phyloP scores from a whole-genome alignment of 2,888 invertebrate species.

The Seira musarum region DNA sequence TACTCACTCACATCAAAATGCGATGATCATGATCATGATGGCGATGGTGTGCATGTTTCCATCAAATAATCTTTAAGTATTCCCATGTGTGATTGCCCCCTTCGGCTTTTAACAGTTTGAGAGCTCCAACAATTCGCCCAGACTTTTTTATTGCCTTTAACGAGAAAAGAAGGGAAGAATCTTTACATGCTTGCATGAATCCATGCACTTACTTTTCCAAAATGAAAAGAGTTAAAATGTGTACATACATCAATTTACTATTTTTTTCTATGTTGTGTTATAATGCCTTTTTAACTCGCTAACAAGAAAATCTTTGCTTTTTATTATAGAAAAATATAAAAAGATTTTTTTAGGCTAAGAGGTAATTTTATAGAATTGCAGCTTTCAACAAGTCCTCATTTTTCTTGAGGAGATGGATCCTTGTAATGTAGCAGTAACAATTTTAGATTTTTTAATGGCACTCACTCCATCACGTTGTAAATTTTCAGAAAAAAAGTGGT shows the following conservation, averaged over 20 bases:
- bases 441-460: too few species aligned
- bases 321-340: conserved; percentile 6
- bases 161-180: too few species aligned
- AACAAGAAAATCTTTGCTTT: conserved; percentile 33
- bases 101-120: conserved; percentile 30
- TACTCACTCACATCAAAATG: too few species aligned
- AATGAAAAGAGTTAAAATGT: too few species aligned
- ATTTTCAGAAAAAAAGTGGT: too few species aligned
- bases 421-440: too few species aligned
- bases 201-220: too few species aligned
- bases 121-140: conserved; percentile 31
- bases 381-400: conserved; percentile 39
- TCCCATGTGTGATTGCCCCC: conserved; percentile 32
- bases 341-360: neutral
- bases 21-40: too few species aligned
- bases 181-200: too few species aligned
- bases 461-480: conserved; percentile 40
- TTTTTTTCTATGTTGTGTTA: neutral
- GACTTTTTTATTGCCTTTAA: conserved; percentile 22
- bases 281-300: conserved; percentile 11
- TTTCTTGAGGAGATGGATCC: too few species aligned
- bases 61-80: neutral
- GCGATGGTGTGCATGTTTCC: too few species aligned
- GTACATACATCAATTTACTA: too few species aligned
- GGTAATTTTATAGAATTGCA: conserved; percentile 25